Evolutionary conservation across 2,888 invertebrate species (phyloP).

Genomic region (Tenthredo livida): DNA sequence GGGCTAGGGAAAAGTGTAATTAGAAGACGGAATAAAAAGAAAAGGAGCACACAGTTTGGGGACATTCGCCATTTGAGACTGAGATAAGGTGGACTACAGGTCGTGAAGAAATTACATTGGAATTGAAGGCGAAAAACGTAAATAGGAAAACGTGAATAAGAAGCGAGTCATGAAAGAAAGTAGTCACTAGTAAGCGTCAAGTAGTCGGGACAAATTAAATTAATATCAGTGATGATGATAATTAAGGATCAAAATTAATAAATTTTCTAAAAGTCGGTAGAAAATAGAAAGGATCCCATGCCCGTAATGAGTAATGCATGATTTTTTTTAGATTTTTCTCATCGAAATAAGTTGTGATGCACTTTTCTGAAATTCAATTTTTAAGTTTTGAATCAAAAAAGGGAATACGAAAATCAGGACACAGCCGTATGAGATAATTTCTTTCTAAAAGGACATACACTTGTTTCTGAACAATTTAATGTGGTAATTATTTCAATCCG

Average conservation of each 20-base stretch:
- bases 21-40: neutral
- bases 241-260: too few relatives aligned
- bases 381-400: neutral
- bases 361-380: neutral
- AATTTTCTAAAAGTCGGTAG: too few relatives aligned
- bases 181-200: neutral
- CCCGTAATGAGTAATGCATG: neutral
- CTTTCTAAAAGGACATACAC: neutral
- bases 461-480: neutral
- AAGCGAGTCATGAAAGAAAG: neutral
- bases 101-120: slow-evolving; percentile 3
- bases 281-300: neutral
- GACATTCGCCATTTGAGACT: slow-evolving; percentile 2
- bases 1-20: slow-evolving; percentile 18
- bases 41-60: neutral
- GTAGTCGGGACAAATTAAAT: neutral
- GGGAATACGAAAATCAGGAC: neutral
- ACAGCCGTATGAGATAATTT: neutral
- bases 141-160: neutral
- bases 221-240: neutral
- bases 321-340: neutral
- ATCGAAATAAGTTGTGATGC: neutral
- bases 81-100: neutral
- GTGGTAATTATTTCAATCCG: neutral
- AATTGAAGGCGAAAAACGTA: slow-evolving; percentile 3